Evolutionary conservation across 2,113 vertebrate genomes (phyloP).

Genomic region (Stigmatopora argus): DNA sequence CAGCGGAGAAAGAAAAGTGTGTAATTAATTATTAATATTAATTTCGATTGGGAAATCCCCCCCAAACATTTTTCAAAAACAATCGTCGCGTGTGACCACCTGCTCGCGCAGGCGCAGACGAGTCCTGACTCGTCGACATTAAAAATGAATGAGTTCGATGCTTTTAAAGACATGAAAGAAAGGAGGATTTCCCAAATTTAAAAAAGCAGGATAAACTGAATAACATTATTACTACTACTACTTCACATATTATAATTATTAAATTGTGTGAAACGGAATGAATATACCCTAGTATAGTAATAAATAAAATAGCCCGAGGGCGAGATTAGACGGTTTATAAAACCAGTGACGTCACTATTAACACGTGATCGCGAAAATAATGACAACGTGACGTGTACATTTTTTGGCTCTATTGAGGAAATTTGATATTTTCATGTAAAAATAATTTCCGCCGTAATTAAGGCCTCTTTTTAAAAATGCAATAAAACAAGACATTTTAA

Average conservation of each 20-base stretch:
- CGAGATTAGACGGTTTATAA: neutral
- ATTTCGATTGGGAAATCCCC: neutral
- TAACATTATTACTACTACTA: neutral
- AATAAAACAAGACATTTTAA: no score
- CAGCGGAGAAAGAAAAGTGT: neutral
- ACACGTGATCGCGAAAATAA: neutral
- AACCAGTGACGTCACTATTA: neutral
- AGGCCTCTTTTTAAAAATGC: neutral
- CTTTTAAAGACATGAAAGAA: conserved; percentile 4
- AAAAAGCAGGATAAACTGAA: neutral
- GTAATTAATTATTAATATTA: neutral
- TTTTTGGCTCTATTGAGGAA: neutral
- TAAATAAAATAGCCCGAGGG: neutral
- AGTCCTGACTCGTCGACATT: neutral
- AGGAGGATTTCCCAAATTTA: neutral
- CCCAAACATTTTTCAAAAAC: neutral
- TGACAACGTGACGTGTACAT: neutral
- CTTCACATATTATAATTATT: neutral
- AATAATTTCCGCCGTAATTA: neutral
- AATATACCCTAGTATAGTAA: neutral
- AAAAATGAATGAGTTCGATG: conserved; percentile 5
- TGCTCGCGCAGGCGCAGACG: neutral
- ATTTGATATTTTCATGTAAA: neutral
- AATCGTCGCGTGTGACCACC: neutral
- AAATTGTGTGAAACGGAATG: neutral